Base-by-base conservation (phyloP, 2,797 vertebrate genomes). In the Gila robusta region DNA sequence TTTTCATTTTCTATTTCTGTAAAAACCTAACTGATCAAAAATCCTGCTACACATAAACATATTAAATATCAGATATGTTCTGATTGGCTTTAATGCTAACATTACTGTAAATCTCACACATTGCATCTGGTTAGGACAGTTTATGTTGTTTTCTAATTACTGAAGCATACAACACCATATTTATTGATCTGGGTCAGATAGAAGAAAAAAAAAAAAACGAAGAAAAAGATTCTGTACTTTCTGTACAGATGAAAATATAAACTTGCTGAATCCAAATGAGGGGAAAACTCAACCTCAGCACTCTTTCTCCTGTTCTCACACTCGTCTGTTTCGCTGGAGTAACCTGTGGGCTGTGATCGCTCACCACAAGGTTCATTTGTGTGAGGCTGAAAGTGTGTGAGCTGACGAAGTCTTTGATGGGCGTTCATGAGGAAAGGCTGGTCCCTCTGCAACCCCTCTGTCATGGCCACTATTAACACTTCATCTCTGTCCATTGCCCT, bases 401-500 rank as follows among this genome's bases (percentile, higher is more conserved):
- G 86, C 85, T 47, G 69, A 88, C 85, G 67, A 91, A 90, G 89
- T 84, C 90, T 91, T 91, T 91, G 85, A 86, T 69, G 83, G 88
- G 49, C 54, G 73, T 3, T 76, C 56, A 84, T 37, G 64, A 89
- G 66, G 83, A 88, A 82, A 89, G 87, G 86, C 87, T 26, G 44
- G 85, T 91, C 90, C 91, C 91, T 92, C 90, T 88, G 88, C 90
- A 89, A 91, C 87, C 84, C 87, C 73, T 91, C 89, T 87, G 89
- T 90, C 88, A 86, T 49, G 56, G 79, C 88, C 90, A 92, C 91
- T 90, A 89, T 94, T 93, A 93, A 89, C 92, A 90, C 93, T 91
- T 93, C 89, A 91, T 93, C 89, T 56, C 64, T 71, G 84, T 73
- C 64, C 26, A 28, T 5, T 73, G 52, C 56, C 81, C 72, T 83